Conservation (phyloP, 2,797 vertebrate species). For the Pangasius macronema region DNA sequence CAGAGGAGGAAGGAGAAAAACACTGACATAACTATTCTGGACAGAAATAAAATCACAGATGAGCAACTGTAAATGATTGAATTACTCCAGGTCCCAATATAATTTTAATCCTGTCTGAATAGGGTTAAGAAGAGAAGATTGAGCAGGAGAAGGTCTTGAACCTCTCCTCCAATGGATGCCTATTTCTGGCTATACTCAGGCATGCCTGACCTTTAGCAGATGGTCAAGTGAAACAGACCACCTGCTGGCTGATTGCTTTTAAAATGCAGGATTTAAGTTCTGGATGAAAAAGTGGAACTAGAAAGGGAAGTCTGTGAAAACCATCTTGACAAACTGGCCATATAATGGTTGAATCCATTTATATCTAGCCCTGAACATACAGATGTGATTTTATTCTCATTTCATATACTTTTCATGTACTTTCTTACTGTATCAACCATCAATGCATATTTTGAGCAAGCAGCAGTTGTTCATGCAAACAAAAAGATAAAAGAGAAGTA, state of each 20-base stretch:
- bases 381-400: not conserved
- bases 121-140: slow-evolving; percentile 50
- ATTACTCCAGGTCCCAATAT: not conserved
- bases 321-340: not conserved
- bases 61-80: not conserved
- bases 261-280: slow-evolving; percentile 62
- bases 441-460: not conserved
- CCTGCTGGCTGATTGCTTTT: slow-evolving; percentile 62
- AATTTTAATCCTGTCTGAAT: not conserved
- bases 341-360: not conserved
- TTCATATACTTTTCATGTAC: not conserved
- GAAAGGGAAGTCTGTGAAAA: not conserved
- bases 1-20: not conserved
- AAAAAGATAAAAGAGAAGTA: not conserved
- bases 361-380: not conserved
- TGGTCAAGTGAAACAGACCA: slow-evolving; percentile 61
- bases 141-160: slow-evolving; percentile 42
- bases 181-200: slow-evolving; percentile 59
- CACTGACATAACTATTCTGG: not conserved
- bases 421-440: not conserved
- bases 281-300: not conserved
- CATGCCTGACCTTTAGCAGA: slow-evolving; percentile 61
- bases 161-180: slow-evolving; percentile 63
- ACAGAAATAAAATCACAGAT: not conserved
- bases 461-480: not conserved